Evolutionary conservation across 2,888 invertebrate genomes (phyloP), one percentile per base, ranked within the genome.

Genomic region (Calameuta filiformis): DNA sequence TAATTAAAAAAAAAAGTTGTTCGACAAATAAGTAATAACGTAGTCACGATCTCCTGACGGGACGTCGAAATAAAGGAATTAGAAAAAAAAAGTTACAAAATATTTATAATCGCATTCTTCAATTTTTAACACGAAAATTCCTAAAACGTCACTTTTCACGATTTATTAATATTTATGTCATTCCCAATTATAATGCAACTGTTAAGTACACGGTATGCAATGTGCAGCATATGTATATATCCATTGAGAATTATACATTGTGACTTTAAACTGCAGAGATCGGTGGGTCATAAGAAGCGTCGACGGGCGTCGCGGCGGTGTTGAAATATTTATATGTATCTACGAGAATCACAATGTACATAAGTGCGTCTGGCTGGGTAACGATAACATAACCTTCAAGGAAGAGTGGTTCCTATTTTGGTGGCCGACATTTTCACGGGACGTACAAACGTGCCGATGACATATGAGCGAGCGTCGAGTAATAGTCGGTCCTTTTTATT

Each of bases 391-490:
- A 56, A 56, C 56, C 56, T 56, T 56, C 56, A 56, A 56, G 56
- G 56, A 56, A 56, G 56, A 56, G 56, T 56, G 56, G 56, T 56
- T 56, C 56, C 56, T 56, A 56, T 56, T 56, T 56, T 56, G 56
- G 56, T 56, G 56, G 56, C 56, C 56, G 23, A 56, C 56, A 56
- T 56, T 56, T 56, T 56, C 56, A 56, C 56, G 56, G 56, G 56
- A 56, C 56, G 56, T 56, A 56, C 56, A 56, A 56, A 56, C 80
- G 77, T 73, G 73, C 77, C 85, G 83, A 88, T 89, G 88, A 90
- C 86, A 81, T 86, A 90, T 83, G 86, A 85, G 82, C 82, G 82
- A 56, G 80, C 85, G 83, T 79, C 80, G 86, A 83, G 84, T 85
- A 84, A 88, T 56, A 56, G 56, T 23, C 23, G 23, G 23, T 56